A percentile compares a stretch with the other conserved stretches of the same genome.
These are phyloP conservation scores for Corydoras maculifer DNA, from an alignment of 2,113 vertebrate species.

Conservation along the genomic window DNA sequence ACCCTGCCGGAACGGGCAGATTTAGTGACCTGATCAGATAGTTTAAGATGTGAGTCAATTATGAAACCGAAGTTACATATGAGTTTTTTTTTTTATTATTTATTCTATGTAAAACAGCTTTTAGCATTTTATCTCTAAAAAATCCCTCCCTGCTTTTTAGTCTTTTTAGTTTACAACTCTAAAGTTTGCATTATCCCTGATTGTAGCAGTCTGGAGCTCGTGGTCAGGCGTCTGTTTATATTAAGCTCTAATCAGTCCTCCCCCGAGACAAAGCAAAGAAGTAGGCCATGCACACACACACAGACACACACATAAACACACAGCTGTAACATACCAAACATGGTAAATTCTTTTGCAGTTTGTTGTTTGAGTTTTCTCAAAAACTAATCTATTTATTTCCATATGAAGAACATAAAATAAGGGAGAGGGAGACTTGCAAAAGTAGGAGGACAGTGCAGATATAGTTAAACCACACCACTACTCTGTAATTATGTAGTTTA, in stretches of 20 bases:
- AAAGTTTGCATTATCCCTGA: too few relatives aligned
- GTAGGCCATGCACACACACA: conserved; percentile 48
- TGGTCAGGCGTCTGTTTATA: conserved; percentile 64
- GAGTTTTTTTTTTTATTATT: too few relatives aligned
- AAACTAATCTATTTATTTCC: conserved; percentile 13
- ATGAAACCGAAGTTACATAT: too few relatives aligned
- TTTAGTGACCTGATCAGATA: too few relatives aligned
- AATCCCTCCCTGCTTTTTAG: too few relatives aligned
- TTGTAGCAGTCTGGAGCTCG: too few relatives aligned
- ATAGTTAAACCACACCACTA: conserved; percentile 31
- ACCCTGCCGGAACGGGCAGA: too few relatives aligned
- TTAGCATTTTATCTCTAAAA: too few relatives aligned
- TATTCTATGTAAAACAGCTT: too few relatives aligned
- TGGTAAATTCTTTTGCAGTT: conserved; percentile 32
- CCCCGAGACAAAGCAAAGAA: conserved; percentile 58
- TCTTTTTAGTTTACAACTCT: too few relatives aligned
- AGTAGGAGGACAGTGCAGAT: conserved; percentile 19
- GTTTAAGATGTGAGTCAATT: too few relatives aligned
- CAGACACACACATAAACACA: conserved; percentile 16
- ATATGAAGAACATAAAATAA: neutral
- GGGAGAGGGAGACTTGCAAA: neutral
- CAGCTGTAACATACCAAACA: conserved; percentile 32
- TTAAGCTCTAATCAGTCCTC: conserved; percentile 66
- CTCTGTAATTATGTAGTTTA: conserved; percentile 30
- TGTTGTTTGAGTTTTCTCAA: conserved; percentile 2